Evolutionary conservation across 1,140 invertebrate genomes (phyloP), one percentile per base, ranked within the genome.

Genomic region (Chrysomallon squamiferum): DNA sequence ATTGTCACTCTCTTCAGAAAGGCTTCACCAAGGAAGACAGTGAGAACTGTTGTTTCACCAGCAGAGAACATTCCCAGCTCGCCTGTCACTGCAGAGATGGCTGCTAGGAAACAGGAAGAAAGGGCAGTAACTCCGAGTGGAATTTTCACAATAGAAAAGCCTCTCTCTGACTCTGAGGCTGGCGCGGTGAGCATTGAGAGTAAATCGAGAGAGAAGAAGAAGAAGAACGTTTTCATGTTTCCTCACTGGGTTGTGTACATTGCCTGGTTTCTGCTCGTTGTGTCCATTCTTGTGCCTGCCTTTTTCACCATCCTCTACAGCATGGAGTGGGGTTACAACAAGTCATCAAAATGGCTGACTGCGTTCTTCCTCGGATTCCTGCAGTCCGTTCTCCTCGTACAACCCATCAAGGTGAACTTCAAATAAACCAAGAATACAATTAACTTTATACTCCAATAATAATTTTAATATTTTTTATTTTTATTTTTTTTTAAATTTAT

Each of bases 1-100:
- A 84, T 88, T 64, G 81, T 88, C 0, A 82, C 77, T 3, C 65
- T 87, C 2, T 87, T 87, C 75, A 73, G 85, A 29, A 85, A 85
- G 56, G 76, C 85, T 1, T 72, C 77, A 32, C 76, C 76, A 4
- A 70, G 54, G 13, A 60, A 67, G 15, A 66, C 54, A 1, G 20
- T 59, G 4, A 61, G 13, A 15, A 38, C 35, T 7, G 15, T 7
- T 5, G 15, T 7, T 7, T 5, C 5, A 5, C 5, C 5, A 38
- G 15, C 35, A 38, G 35, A 38, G 6, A 38, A 38, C 5, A 38
- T 38, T 5, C 6, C 35, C 35, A 38, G 5, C 35, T 7, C 5
- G 35, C 35, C 35, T 38, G 35, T 5, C 5, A 38, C 35, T 38
- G 35, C 35, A 38, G 35, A 38, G 6, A 38, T 7, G 15, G 35